Evolutionary conservation across 2,797 vertebrate genomes (phyloP).

Genomic region (Anomalospiza imberbis): DNA sequence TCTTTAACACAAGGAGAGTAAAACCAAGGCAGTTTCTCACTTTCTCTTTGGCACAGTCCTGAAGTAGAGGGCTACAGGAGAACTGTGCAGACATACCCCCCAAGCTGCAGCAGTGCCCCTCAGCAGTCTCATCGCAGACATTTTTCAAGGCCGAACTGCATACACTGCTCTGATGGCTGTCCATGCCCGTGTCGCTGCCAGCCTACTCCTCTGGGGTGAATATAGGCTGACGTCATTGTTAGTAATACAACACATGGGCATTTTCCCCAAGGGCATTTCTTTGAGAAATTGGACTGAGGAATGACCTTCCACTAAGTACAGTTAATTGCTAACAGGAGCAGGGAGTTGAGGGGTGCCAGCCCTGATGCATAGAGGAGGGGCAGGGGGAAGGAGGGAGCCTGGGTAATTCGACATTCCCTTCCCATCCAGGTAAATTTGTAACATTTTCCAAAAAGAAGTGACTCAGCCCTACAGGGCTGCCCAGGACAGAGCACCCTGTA

Average conservation of each 20-base stretch:
- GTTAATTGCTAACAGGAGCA: not conserved
- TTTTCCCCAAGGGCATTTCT: not conserved
- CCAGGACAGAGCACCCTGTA: not conserved
- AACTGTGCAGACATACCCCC: fast-evolving
- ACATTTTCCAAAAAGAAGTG: not conserved
- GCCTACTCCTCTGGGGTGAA: not conserved
- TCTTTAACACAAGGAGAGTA: not conserved
- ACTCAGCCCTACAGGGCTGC: not conserved
- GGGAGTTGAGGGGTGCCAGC: not conserved
- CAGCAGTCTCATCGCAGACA: fast-evolving
- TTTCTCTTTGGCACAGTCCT: not conserved
- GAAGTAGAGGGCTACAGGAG: not conserved
- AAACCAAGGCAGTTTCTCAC: not conserved
- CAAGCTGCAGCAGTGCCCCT: not conserved
- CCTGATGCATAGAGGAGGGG: not conserved
- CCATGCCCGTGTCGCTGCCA: not conserved
- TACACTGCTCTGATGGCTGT: fast-evolving
- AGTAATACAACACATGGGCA: not conserved
- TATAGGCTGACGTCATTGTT: not conserved
- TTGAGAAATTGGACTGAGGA: not conserved
- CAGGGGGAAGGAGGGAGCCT: not conserved
- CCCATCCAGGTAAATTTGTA: not conserved
- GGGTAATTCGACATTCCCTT: not conserved
- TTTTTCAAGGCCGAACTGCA: not conserved
- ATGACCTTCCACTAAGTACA: not conserved